Evolutionary conservation across 2,797 vertebrate genomes (phyloP), one percentile per base, ranked within the genome.

Genomic region (Morus bassanus): DNA sequence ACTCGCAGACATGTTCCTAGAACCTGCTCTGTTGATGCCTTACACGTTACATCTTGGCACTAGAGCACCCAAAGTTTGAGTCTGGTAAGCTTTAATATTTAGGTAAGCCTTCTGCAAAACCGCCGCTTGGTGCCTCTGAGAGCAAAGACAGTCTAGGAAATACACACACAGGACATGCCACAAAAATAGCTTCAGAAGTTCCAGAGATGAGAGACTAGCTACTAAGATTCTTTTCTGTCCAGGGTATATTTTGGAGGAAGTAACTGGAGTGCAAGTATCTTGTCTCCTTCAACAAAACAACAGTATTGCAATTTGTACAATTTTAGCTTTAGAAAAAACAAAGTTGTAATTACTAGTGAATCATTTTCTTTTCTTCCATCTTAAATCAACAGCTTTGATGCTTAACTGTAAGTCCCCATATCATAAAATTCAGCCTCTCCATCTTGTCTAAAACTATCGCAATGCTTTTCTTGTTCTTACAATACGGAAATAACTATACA

Each of bases 51-150:
- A 37, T 7, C 18, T 31, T 27, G 4, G 8, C 27, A 37, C 8
- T 37, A 73, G 60, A 67, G 21, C 17, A 50, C 24, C 22, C 7
- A 0, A 17, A 67, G 6, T 9, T 53, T 0, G 0, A 50, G 18
- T 18, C 9, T 27, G 28, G 19, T 30, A 74, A 64, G n/a, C 25
- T 69, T 82, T 59, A 75, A 27, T 3, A 46, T 21, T 76, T 28
- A 67, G 4, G 10, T 27, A 41, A 51, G 4, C 22, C 30, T 31
- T 74, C 14, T 65, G 22, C 67, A 69, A 60, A 39, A 28, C 5
- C 4, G 22, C 5, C 6, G 56, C 21, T 64, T 59, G 7, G 23
- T 19, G 60, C 18, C 33, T 57, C 37, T 7, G 6, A 37, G n/a
- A 97, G 94, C 85, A 94, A 28, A 64, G n/a, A 43, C 6, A 43